Percentiles rank a stretch among this genome's conserved stretches.
These are phyloP conservation scores for Aleiodes alternator DNA, from an alignment of 2,888 invertebrate genomes.

Conservation along the genomic window DNA sequence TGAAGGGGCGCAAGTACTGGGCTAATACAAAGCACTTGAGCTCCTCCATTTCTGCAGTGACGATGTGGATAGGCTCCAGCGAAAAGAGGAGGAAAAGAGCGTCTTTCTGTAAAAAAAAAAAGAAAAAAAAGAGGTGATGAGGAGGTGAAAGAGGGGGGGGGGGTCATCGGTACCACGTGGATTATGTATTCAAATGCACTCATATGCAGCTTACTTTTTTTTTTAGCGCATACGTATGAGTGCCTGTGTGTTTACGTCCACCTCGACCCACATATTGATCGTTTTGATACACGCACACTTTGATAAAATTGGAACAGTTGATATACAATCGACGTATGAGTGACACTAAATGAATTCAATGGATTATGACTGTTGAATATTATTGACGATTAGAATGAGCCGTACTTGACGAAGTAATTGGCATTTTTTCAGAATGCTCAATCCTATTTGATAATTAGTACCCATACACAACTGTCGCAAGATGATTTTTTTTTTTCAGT, in stretches of 20 bases:
- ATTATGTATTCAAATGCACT: conserved; percentile 11
- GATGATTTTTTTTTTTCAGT: too few relatives aligned
- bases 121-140: neutral
- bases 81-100: neutral
- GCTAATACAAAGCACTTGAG: too few relatives aligned
- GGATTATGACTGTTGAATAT: conserved; percentile 33
- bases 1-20: too few relatives aligned
- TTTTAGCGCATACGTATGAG: neutral
- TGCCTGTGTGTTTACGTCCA: neutral
- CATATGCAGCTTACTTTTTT: conserved; percentile 4
- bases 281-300: conserved; percentile 27
- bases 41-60: too few relatives aligned
- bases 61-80: neutral
- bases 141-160: conserved; percentile 18
- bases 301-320: conserved; percentile 31
- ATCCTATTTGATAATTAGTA: too few relatives aligned
- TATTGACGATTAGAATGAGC: conserved; percentile 33
- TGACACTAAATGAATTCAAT: conserved; percentile 23
- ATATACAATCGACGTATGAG: conserved; percentile 26
- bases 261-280: conserved; percentile 45
- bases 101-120: neutral
- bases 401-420: conserved; percentile 34
- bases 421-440: neutral
- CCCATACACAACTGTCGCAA: too few relatives aligned
- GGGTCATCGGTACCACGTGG: conserved; percentile 33